Evolutionary conservation across 2,797 vertebrate species (phyloP), one percentile per base, ranked within the genome.

Genomic region (Eospalax fontanierii): DNA sequence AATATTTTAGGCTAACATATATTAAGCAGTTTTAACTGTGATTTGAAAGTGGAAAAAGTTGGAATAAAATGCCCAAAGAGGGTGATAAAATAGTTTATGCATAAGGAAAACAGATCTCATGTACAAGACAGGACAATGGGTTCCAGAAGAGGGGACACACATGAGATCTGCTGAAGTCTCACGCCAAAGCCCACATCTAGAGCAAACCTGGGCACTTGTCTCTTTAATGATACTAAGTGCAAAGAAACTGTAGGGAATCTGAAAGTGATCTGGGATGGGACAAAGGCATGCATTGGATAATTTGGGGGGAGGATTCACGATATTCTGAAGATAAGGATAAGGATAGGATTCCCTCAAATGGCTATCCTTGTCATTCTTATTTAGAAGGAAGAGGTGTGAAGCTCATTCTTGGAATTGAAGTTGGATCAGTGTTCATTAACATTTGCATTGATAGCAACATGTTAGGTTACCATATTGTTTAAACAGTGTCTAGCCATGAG

Each of bases 1-100:
- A 40, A 1, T 57, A 50, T 86, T 97, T 96, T 59, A 4, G 6
- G 14, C 63, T 83, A 86, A 87, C 92, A 95, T 87, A 40, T 87
- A 94, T 95, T 95, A 50, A 75, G 8, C 46, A 73, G 19, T 94
- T 12, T 89, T 76, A 71, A 78, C 28, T n/a, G 7, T 43, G 80
- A 4, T 26, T 68, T 87, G 24, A n/a, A 50, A 7, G 15, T 81
- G 59, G 43, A 9, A 74, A 74, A 70, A 16, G 22, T 22, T 84
- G 18, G 22, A 21, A 21, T 71, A 33, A 61, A 89, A 91, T 85
- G 35, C 65, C n/a, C n/a, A 40, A 1, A 8, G 61, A 28, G 2
- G 0, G 38, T 91, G 73, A n/a, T 65, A 76, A 90, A 74, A 70
- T 54, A 76, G 40, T 54, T 92, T 43, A 26, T 61, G 14, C 30